Evolutionary conservation across 2,888 invertebrate species (phyloP).

Genomic region (Protonemura montana): DNA sequence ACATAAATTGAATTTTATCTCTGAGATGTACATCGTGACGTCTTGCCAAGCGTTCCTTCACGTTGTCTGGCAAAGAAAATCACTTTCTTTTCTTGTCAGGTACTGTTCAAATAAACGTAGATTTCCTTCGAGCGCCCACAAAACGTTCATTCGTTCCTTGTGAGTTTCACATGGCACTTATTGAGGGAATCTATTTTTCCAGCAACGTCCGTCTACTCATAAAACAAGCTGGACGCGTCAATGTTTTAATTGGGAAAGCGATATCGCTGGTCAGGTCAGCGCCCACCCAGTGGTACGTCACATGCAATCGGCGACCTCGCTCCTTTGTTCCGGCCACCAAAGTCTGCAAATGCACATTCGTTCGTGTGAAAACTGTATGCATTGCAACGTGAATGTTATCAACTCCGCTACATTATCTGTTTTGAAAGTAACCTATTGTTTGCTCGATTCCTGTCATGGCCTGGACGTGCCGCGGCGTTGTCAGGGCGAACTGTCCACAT

Average conservation of each 20-base stretch:
- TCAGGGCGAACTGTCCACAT: too few relatives aligned
- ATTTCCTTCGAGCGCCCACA: background rate
- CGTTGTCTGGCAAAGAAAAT: background rate
- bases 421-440: background rate
- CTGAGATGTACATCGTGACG: too few relatives aligned
- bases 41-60: too few relatives aligned
- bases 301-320: background rate
- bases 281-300: background rate
- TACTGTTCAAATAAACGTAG: background rate
- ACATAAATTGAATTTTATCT: too few relatives aligned
- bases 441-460: background rate
- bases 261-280: background rate
- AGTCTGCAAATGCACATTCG: background rate
- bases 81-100: background rate
- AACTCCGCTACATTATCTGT: background rate
- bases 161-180: background rate
- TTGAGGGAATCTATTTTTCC: background rate
- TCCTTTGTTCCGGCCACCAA: background rate
- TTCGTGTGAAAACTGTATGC: background rate
- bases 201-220: background rate
- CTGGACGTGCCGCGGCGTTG: background rate
- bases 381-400: background rate
- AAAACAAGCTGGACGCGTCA: background rate
- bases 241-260: background rate
- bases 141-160: background rate